Evolutionary conservation across 2,888 invertebrate genomes (phyloP).

Genomic region (Eretmocerus hayati): DNA sequence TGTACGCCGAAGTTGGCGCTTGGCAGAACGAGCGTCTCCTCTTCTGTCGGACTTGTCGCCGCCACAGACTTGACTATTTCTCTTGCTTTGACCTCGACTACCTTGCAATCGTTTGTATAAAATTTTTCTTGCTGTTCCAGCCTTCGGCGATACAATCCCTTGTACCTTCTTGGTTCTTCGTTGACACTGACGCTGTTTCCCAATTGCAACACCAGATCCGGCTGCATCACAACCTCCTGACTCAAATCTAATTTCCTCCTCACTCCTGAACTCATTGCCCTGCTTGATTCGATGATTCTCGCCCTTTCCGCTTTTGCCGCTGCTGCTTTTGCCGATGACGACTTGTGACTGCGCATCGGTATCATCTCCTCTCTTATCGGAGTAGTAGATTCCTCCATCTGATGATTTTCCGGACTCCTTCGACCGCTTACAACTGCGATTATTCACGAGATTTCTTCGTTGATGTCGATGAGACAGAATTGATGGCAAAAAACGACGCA

Average conservation of each 20-base stretch:
- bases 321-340: no score
- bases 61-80: slow-evolving; percentile 64
- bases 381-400: no score
- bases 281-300: slow-evolving; percentile 56
- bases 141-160: no score
- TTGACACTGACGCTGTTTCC: slow-evolving; percentile 16
- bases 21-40: slow-evolving; percentile 41
- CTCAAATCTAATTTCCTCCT: slow-evolving; percentile 54
- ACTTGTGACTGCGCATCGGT: slow-evolving; percentile 33
- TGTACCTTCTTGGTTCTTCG: neutral
- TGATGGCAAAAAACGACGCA: no score
- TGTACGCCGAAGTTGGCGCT: slow-evolving; percentile 38
- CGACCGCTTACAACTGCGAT: no score
- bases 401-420: no score
- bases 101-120: slow-evolving; percentile 55
- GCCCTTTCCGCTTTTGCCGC: slow-evolving; percentile 33
- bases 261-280: no score
- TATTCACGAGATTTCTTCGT: neutral
- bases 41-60: slow-evolving; percentile 46
- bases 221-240: no score
- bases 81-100: slow-evolving; percentile 63
- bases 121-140: slow-evolving; percentile 38
- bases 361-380: slow-evolving; percentile 12
- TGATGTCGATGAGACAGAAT: no score
- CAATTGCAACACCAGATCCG: slow-evolving; percentile 28